Evolutionary conservation across 2,888 invertebrate species (phyloP), one percentile per base, ranked within the genome.

Genomic region (Plebejus anna): DNA sequence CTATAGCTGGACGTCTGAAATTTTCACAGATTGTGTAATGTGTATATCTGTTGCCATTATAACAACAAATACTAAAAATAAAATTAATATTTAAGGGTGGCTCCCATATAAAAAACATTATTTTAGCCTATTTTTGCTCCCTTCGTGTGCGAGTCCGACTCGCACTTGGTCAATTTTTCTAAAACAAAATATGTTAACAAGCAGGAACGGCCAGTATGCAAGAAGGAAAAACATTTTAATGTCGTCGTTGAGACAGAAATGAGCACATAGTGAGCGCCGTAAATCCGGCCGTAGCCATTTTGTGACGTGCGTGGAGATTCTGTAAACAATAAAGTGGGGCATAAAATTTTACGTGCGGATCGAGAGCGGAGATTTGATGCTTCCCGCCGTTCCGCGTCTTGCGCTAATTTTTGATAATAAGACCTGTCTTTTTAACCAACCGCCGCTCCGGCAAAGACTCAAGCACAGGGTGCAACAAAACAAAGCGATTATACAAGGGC

Each of bases 331-430:
- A 73, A 73, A 73, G 47, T 55, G 55, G 22, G 7, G 16, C 55
- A 73, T 73, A 73, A 73, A 73, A 73, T 73, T 51, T 73, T 73
- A 73, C 73, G 73, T 36, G 28, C 73, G 73, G 55, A 73, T 51
- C 73, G 73, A 51, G 73, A 16, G 55, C 47, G 16, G 55, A 73
- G 73, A 73, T 55, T 73, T 73, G 73, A 55, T 55, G 73, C 73
- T 73, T 13, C 51, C 71, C 47, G 9, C 47, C 51, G 7, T 28
- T 9, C n/a, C 32, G 1, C 66, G 5, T 16, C 66, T 13, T 28
- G 4, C 4, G 4, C 66, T 66, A 1, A 36, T 66, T 32, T 66
- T 13, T 13, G 32, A 13, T 11, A 22, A 11, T 32, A 66, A 4
- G 7, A 9, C 9, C 9, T 42, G 42, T 42, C 42, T 42, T 9